Evolutionary conservation across 1,140 invertebrate species (phyloP).

Genomic region (Heliconius nattereri): DNA sequence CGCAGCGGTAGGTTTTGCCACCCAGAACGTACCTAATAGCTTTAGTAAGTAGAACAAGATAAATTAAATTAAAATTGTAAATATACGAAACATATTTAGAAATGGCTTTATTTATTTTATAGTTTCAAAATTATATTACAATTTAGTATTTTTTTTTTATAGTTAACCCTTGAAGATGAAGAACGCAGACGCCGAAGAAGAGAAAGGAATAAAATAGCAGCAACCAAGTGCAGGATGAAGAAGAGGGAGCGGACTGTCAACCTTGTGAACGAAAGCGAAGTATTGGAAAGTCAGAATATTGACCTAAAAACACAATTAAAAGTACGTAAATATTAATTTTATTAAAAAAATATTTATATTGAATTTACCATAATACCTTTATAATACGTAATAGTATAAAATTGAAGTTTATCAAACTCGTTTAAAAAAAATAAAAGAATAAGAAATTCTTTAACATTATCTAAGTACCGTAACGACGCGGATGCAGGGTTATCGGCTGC

Average conservation of each 20-base stretch:
- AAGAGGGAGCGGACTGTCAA: constrained; percentile 94
- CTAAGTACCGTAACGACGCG: constrained; percentile 22
- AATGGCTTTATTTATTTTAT: no score
- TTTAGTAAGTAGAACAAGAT: no score
- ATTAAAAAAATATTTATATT: no score
- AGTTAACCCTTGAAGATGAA: constrained; percentile 96
- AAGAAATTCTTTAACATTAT: constrained; percentile 3
- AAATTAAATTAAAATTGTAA: no score
- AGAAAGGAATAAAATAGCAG: constrained; percentile 96
- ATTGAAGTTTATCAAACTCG: no score
- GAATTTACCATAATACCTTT: not conserved
- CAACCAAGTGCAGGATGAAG: constrained; percentile 96
- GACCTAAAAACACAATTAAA: constrained; percentile 91
- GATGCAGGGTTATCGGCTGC: constrained; percentile 32
- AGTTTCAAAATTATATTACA: no score
- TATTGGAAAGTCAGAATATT: constrained; percentile 92
- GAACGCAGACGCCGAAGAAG: constrained; percentile 90
- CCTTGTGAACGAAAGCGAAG: constrained; percentile 92
- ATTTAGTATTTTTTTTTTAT: constrained; percentile 48
- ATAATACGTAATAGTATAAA: not conserved
- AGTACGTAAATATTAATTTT: constrained; percentile 47
- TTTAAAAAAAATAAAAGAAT: not conserved
- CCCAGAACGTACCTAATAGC: no score
- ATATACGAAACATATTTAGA: no score
- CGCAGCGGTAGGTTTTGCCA: no score